A percentile compares a stretch with the other conserved stretches of the same genome.
phyloP scores from a whole-genome alignment of 2,113 vertebrate species.

The Chloropsis hardwickii region DNA sequence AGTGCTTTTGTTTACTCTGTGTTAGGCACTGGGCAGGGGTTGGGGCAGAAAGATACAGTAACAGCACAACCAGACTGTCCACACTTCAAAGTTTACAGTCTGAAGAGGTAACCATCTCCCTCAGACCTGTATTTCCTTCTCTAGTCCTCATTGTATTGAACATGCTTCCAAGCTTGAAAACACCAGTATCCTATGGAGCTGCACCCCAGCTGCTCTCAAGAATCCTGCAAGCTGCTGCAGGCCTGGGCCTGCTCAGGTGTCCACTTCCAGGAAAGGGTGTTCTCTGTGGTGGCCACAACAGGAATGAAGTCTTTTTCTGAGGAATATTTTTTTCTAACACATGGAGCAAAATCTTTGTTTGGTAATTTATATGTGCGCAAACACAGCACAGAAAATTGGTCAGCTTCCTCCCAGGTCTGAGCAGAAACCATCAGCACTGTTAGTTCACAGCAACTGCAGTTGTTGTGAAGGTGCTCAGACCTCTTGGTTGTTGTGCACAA shows the following conservation, averaged over 20 bases:
- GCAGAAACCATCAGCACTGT: neutral
- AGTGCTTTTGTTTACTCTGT: neutral
- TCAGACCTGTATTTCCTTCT: neutral
- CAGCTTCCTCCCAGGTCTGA: neutral
- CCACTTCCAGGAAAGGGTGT: neutral
- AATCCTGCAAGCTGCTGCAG: neutral
- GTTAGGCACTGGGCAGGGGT: neutral
- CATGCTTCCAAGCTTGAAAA: neutral
- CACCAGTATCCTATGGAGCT: accelerated
- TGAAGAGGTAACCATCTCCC: neutral
- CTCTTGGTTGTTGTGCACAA: neutral
- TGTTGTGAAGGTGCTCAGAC: neutral
- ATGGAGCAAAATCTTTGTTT: neutral
- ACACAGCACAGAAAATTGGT: neutral
- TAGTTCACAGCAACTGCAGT: neutral
- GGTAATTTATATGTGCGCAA: neutral
- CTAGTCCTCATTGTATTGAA: neutral
- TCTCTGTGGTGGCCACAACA: neutral
- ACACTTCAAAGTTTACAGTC: neutral
- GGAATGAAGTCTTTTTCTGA: neutral
- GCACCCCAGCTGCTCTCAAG: neutral
- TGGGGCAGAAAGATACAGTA: neutral
- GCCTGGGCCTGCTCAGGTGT: neutral
- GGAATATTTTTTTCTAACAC: neutral
- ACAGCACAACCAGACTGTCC: neutral